phyloP scores from a whole-genome alignment of 2,888 invertebrate species.

The Fragum sueziense region DNA sequence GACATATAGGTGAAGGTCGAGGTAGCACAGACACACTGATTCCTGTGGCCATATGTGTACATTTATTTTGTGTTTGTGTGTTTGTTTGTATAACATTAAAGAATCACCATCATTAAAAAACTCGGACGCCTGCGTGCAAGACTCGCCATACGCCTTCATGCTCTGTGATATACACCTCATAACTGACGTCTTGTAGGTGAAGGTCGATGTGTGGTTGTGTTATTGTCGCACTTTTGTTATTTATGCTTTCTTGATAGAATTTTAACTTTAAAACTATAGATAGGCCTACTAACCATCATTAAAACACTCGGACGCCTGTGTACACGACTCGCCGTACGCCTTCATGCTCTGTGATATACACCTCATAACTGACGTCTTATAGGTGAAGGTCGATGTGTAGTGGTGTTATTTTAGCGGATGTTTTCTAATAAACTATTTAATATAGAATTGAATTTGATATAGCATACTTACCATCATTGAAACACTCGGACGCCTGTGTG shows the following conservation, averaged over 20 bases:
- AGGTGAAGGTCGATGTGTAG: neutral
- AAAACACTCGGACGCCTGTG: neutral
- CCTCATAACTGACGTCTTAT: neutral
- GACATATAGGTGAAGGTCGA: neutral
- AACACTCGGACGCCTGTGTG: neutral
- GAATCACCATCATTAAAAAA: neutral
- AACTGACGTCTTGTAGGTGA: neutral
- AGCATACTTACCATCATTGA: slow-evolving; percentile 8
- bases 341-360: neutral
- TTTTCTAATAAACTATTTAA: no score
- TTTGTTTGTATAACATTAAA: no score
- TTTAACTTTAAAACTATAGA: no score
- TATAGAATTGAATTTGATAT: no score
- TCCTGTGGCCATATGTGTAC: neutral
- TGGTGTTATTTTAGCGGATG: no score
- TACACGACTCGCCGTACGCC: neutral
- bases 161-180: neutral
- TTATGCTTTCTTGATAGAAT: no score
- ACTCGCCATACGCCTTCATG: neutral
- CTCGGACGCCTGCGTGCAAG: neutral
- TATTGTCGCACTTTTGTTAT: no score
- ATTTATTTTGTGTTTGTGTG: no score
- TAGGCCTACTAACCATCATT: no score
- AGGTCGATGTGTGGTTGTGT: no score
- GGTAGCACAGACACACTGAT: neutral